Evolutionary conservation across 2,888 invertebrate genomes (phyloP).

Genomic region (Euplagia quadripunctaria): DNA sequence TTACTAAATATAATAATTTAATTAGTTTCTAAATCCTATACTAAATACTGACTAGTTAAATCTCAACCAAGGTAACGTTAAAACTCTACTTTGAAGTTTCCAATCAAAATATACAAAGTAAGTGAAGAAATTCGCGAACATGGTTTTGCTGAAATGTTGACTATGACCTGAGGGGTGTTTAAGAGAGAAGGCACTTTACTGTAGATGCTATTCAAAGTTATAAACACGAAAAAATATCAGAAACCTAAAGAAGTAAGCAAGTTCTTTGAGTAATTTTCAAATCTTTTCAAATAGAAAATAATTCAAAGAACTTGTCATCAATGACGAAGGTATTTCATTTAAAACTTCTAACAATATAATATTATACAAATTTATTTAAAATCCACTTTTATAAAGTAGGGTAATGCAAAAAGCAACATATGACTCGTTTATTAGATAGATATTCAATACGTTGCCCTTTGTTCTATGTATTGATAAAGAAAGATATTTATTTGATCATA

Average conservation of each 20-base stretch:
- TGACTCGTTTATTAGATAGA: neutral
- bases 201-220: neutral
- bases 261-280: neutral
- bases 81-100: conserved; percentile 19
- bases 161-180: neutral
- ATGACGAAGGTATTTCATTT: too few species aligned
- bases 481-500: neutral
- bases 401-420: too few species aligned
- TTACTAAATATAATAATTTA: conserved; percentile 18
- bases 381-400: too few species aligned
- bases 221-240: neutral
- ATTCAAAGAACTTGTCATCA: too few species aligned
- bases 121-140: neutral
- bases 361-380: too few species aligned
- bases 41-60: conserved; percentile 56
- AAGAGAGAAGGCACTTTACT: neutral
- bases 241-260: neutral
- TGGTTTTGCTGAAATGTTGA: neutral
- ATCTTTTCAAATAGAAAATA: neutral
- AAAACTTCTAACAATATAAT: too few species aligned
- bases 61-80: conserved; percentile 21
- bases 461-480: neutral
- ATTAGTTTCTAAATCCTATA: conserved; percentile 24
- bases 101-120: neutral
- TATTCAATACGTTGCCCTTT: neutral